Evolutionary conservation across 1,140 invertebrate genomes (phyloP).

Genomic region (Halesus radiatus): DNA sequence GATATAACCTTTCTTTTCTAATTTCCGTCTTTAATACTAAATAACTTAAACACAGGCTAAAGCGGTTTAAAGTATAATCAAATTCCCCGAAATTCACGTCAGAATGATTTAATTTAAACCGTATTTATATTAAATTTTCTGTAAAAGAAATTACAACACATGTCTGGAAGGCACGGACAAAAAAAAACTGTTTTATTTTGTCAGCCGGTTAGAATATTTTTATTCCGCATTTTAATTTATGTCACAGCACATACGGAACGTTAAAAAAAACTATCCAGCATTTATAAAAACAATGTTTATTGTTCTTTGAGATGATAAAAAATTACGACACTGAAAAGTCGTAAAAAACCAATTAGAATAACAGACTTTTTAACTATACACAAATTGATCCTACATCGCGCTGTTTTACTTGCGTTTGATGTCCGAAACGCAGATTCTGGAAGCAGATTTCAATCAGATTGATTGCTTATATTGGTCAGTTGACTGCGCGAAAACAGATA

Average conservation of each 20-base stretch:
- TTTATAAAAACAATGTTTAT: background rate
- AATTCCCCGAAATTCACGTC: too few relatives aligned
- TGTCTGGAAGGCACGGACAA: background rate
- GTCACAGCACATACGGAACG: background rate
- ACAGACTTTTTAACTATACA: slow-evolving; percentile 12
- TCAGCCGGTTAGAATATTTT: background rate
- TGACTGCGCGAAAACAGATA: background rate
- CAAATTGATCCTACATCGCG: background rate
- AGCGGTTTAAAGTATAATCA: too few relatives aligned
- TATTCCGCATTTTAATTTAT: background rate
- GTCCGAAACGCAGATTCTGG: background rate
- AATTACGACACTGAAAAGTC: slow-evolving; percentile 12
- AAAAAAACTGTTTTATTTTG: background rate
- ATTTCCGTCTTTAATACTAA: too few relatives aligned
- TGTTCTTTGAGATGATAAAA: slow-evolving; percentile 1
- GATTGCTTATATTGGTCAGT: background rate
- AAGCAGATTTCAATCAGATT: background rate
- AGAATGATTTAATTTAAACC: too few relatives aligned
- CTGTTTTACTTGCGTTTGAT: background rate
- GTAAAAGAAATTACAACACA: background rate
- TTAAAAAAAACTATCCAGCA: background rate
- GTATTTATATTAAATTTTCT: too few relatives aligned
- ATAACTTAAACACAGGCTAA: too few relatives aligned
- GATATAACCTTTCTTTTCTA: too few relatives aligned
- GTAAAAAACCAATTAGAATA: slow-evolving; percentile 29